phyloP scores from a whole-genome alignment of 2,888 invertebrate genomes.

The Xestia xanthographa region DNA sequence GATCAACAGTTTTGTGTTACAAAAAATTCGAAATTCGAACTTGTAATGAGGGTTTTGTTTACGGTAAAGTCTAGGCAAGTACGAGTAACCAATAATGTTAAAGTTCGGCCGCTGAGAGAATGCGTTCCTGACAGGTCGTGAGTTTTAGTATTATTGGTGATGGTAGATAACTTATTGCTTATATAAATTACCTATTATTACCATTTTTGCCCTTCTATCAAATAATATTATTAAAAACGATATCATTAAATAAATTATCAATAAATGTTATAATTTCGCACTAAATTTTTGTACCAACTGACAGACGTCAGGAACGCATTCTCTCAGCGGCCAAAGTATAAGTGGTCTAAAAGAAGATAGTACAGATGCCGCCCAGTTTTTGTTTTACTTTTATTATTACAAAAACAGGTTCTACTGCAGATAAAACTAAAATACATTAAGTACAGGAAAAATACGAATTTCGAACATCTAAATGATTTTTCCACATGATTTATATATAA shows the following conservation, averaged over 20 bases:
- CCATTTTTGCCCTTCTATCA: too few relatives aligned
- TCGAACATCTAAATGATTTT: constrained; percentile 9
- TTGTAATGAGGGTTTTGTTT: neutral
- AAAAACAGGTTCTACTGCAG: neutral
- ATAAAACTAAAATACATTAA: neutral
- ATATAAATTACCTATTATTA: too few relatives aligned
- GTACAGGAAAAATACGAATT: neutral
- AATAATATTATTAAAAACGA: too few relatives aligned
- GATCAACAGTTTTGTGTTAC: constrained; percentile 5
- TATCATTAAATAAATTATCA: too few relatives aligned
- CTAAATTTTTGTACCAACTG: too few relatives aligned
- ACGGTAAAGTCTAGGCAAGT: neutral
- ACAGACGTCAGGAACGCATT: too few relatives aligned
- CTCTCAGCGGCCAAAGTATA: too few relatives aligned
- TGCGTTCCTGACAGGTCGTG: too few relatives aligned
- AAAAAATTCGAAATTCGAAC: neutral
- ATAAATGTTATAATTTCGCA: too few relatives aligned
- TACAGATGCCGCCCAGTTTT: neutral
- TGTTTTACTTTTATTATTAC: neutral
- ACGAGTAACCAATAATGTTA: neutral
- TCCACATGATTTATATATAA: constrained; percentile 30
- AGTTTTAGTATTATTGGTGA: too few relatives aligned
- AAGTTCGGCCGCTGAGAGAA: too few relatives aligned
- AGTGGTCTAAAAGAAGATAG: constrained; percentile 1
- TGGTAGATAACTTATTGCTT: too few relatives aligned